Percentiles rank a stretch among this genome's conserved stretches.
Evolutionary conservation across 2,888 invertebrate genomes (phyloP).

Genomic region (Eupithecia subumbrata): DNA sequence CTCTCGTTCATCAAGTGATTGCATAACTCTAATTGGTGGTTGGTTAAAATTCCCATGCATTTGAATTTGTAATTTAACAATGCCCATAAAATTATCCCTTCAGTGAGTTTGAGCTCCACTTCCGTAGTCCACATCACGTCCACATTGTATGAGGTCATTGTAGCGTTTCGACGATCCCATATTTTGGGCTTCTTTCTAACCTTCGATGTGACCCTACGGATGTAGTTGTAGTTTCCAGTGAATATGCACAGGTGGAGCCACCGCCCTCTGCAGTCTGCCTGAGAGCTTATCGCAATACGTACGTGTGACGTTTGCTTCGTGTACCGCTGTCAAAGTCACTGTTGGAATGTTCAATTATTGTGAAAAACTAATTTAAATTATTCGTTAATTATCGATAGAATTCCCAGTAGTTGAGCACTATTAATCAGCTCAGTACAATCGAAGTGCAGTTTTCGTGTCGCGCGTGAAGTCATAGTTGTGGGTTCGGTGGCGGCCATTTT

Average conservation of each 20-base stretch:
- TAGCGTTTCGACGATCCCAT: conserved; percentile 74
- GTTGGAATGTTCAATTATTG: conserved; percentile 62
- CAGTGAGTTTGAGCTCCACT: conserved; percentile 59
- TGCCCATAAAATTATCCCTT: conserved; percentile 54
- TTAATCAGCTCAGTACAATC: conserved; percentile 49
- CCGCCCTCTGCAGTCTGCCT: conserved; percentile 59
- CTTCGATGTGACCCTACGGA: conserved; percentile 61
- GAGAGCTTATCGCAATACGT: conserved; percentile 55
- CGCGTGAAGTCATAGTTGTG: conserved; percentile 72
- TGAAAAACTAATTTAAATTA: conserved; percentile 58
- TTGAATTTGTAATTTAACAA: conserved; percentile 43
- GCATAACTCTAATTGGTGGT: conserved; percentile 23
- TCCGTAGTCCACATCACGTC: conserved; percentile 70
- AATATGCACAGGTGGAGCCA: conserved; percentile 77
- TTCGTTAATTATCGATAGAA: conserved; percentile 51
- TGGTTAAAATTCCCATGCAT: conserved; percentile 52
- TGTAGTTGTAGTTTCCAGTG: conserved; percentile 65
- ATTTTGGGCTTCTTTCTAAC: conserved; percentile 69
- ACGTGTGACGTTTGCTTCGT: conserved; percentile 74
- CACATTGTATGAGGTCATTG: conserved; percentile 67
- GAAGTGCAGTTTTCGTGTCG: conserved; percentile 58
- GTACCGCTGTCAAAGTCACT: conserved; percentile 72
- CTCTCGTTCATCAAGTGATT: background rate
- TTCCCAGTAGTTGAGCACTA: conserved; percentile 49
- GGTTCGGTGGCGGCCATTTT: conserved; percentile 81